Base-by-base conservation (phyloP, 2,113 vertebrate genomes). In the Pionites leucogaster region DNA sequence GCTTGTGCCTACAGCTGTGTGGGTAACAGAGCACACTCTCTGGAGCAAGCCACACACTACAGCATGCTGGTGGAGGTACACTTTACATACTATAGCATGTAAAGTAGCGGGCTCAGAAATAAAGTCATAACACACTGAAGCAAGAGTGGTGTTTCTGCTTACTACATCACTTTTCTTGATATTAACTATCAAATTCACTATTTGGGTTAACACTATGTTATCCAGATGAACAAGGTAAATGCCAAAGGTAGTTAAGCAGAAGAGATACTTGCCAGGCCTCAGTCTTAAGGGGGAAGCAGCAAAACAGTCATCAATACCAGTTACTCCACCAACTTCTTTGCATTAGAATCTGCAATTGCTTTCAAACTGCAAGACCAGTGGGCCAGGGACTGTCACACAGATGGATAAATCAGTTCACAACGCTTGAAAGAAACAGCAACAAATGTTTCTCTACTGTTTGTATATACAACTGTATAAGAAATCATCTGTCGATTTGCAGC, bases 401-500 rank as follows among this genome's bases (percentile, higher is more conserved):
- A 55, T 31, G 4, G 69, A 63, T 49, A 81, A 92, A 88, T 65
- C 50, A 70, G 67, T 11, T 47, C 72, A 77, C 1, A 2, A 27
- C 23, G 50, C 59, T 82, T n/a, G 55, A 82, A 77, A 90, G 70
- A 69, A 93, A 90, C 59, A 82, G 65, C 29, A 65, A 86, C 57
- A 53, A 88, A 88, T 60, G 37, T 84, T 94, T 95, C 55, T 78
- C 35, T n/a, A 25, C 25, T 74, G n/a, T 81, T 89, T 86, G 22
- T 65, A 79, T 42, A 41, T 20, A 42, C 1, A 4, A 59, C 86
- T 25, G 16, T 39, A 72, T 41, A 52, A 63, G 47, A 82, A 89
- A 67, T 17, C 17, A 44, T 74, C 53, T 90, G 82, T 35, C 79
- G 72, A 65, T 86, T 67, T 90, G 60, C 39, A 67, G 55, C 20